A percentile compares a stretch with the other conserved stretches of the same genome.
Conservation (phyloP, 2,797 vertebrate species). For the Danio albolineatus region DNA sequence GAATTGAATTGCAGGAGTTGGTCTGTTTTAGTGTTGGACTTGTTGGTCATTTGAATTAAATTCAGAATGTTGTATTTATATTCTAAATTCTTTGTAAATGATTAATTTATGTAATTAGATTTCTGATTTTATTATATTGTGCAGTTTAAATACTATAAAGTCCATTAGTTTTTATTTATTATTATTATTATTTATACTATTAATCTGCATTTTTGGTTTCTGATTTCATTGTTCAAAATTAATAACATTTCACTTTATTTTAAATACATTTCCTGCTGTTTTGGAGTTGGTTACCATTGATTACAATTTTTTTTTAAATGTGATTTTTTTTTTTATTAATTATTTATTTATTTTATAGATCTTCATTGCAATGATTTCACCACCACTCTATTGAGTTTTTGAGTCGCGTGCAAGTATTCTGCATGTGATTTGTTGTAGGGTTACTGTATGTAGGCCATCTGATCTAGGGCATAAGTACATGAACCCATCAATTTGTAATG, state of each 20-base stretch:
- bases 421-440: conserved; percentile 14
- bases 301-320: not conserved
- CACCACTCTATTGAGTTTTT: conserved; percentile 18
- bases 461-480: conserved; percentile 47
- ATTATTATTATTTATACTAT: too few relatives aligned
- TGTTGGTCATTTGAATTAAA: not conserved
- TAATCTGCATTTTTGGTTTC: too few relatives aligned
- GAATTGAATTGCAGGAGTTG: not conserved
- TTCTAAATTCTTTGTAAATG: not conserved
- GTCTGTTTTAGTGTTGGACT: not conserved
- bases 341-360: not conserved
- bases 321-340: too few relatives aligned
- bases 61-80: not conserved
- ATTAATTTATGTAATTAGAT: not conserved
- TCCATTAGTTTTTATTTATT: not conserved
- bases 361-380: not conserved
- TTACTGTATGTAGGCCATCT: conserved; percentile 52
- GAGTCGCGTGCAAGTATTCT: not conserved
- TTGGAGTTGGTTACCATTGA: not conserved
- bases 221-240: too few relatives aligned
- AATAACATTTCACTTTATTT: too few relatives aligned
- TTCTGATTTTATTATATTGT: not conserved
- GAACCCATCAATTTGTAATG: conserved; percentile 40
- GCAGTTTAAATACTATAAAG: too few relatives aligned
- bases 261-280: not conserved